These are phyloP conservation scores for Aphelinus atriplicis DNA, from an alignment of 1,140 invertebrate genomes.

Conservation along the genomic window DNA sequence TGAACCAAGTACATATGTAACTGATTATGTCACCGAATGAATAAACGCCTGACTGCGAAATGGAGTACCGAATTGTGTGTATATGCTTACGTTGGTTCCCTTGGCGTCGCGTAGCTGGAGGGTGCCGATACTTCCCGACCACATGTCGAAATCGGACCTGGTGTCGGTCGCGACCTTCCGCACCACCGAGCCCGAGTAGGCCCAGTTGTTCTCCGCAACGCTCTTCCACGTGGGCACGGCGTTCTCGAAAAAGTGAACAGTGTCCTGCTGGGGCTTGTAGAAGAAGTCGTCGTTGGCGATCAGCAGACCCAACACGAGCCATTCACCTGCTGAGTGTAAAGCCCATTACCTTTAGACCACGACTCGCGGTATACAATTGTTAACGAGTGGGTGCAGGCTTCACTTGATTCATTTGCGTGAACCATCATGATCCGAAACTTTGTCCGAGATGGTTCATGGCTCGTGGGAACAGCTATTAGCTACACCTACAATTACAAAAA, in stretches of 20 bases:
- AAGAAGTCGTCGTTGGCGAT: neutral
- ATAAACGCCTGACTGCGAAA: no score
- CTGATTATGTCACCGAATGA: no score
- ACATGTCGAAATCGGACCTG: neutral
- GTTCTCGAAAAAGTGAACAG: neutral
- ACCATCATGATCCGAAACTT: no score
- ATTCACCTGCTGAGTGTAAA: neutral
- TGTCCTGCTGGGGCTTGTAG: neutral
- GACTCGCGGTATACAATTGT: no score
- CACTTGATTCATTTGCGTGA: no score
- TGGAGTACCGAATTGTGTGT: neutral
- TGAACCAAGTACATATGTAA: no score
- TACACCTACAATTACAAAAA: no score
- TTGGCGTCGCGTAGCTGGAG: neutral
- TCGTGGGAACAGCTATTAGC: no score
- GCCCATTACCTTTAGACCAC: no score
- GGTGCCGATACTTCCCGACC: neutral
- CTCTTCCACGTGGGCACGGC: slow-evolving; percentile 3
- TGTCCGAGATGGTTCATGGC: no score
- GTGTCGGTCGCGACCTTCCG: slow-evolving; percentile 1
- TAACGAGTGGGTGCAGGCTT: no score
- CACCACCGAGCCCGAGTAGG: neutral
- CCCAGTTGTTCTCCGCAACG: neutral
- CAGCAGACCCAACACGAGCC: neutral
- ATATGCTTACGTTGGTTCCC: neutral